These are phyloP conservation scores for Cirrhinus molitorella DNA, from an alignment of 2,797 vertebrate genomes.

Conservation along the genomic window DNA sequence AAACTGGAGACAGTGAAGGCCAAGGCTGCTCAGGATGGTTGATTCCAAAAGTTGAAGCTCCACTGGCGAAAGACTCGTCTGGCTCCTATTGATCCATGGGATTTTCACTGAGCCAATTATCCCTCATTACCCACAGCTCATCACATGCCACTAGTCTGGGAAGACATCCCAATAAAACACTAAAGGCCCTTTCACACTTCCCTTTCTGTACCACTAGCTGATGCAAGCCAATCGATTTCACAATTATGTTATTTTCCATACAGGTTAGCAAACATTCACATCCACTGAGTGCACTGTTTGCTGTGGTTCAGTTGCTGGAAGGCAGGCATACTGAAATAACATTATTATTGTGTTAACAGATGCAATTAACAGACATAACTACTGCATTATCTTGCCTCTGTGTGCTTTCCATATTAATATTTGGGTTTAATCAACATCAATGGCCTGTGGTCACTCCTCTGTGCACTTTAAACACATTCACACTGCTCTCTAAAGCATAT, in stretches of 20 bases:
- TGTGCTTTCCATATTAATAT: conserved; percentile 10
- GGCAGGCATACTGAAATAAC: not conserved
- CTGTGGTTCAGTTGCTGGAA: not conserved
- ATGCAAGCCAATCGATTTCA: conserved; percentile 10
- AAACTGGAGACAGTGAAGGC: not conserved
- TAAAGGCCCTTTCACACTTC: conserved; percentile 16
- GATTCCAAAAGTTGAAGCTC: conserved; percentile 34
- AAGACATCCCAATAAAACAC: conserved; percentile 50
- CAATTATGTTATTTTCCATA: conserved; percentile 20
- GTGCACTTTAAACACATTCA: conserved; percentile 8
- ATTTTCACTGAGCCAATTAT: conserved; percentile 64
- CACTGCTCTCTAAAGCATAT: not conserved
- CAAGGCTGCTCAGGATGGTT: not conserved
- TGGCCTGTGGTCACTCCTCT: not conserved
- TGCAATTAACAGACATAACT: not conserved
- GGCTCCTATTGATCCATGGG: conserved; percentile 70
- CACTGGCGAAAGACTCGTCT: conserved; percentile 37
- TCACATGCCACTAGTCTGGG: conserved; percentile 45
- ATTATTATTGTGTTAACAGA: not conserved
- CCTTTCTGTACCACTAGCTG: not conserved
- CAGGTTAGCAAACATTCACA: conserved; percentile 29
- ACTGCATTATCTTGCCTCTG: conserved; percentile 3
- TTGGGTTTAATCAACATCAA: not conserved
- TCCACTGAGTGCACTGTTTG: conserved; percentile 10
- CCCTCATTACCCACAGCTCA: conserved; percentile 61